Base-by-base conservation (phyloP, 1,140 invertebrate genomes). In the Paracyclopina nana region DNA sequence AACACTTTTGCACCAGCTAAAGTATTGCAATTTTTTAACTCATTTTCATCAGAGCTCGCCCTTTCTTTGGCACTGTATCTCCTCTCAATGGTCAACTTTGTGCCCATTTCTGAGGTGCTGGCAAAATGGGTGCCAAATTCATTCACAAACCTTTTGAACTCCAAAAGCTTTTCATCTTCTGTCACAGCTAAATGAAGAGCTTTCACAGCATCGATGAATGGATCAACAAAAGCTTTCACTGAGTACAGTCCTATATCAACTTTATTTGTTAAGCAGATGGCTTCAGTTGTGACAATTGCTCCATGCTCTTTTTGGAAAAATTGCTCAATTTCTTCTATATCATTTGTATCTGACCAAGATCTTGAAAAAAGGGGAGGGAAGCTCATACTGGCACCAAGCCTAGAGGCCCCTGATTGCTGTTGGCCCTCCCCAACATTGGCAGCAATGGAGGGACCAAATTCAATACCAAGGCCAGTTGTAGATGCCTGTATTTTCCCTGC, bases 161-260 rank as follows among this genome's bases (percentile, higher is more conserved):
- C n/a, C n/a, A n/a, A n/a, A n/a, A n/a, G n/a, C n/a, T n/a, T n/a
- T n/a, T n/a, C n/a, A n/a, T n/a, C n/a, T n/a, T n/a, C n/a, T n/a
- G n/a, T n/a, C n/a, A n/a, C n/a, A n/a, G n/a, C n/a, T n/a, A n/a
- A n/a, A 30, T 30, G 8, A 30, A 18, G 8, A 42, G n/a, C 6
- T 42, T 22, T 42, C 8, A 42, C 40, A 42, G n/a, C 24, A 22
- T 42, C 40, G 14, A 42, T 22, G 40, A 42, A 42, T n/a, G 40
- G 40, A 42, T 42, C 40, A n/a, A 42, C 9, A 42, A 42, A 42
- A 9, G 14, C n/a, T 42, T 42, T 42, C 6, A 22, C 14, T 18
- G 40, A 42, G 8, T 12, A 6, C 8, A 18, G n/a, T 42, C n/a
- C 40, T 18, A 42, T 42, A 22, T 42, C 40, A 9, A 42, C 40